phyloP scores from a whole-genome alignment of 2,888 invertebrate species.

The Andrena marginata region DNA sequence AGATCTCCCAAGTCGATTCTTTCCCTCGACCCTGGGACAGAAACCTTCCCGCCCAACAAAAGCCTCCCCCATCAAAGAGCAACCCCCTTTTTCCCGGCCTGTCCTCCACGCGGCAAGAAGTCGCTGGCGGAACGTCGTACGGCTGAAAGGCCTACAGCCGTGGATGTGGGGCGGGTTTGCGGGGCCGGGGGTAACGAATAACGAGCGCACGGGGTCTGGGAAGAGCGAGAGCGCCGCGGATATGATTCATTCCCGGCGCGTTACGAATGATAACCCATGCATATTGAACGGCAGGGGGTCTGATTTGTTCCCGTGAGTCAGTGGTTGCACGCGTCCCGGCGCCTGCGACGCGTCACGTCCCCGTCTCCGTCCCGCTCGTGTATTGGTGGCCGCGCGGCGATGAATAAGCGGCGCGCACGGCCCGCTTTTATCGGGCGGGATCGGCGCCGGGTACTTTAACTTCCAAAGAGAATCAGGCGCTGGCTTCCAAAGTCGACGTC shows the following conservation, averaged over 20 bases:
- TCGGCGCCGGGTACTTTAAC: constrained; percentile 48
- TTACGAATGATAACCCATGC: constrained; percentile 79
- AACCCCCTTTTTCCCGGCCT: background rate
- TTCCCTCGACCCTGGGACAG: constrained; percentile 1
- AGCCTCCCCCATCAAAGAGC: background rate
- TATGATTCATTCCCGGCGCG: constrained; percentile 77
- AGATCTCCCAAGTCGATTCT: constrained; percentile 2
- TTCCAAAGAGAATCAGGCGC: constrained; percentile 58
- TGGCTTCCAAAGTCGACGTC: constrained; percentile 43
- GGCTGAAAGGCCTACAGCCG: background rate
- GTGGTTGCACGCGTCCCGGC: constrained; percentile 55
- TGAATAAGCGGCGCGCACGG: constrained; percentile 46
- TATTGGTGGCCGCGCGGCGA: constrained; percentile 3
- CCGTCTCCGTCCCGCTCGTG: background rate
- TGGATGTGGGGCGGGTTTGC: constrained; percentile 27
- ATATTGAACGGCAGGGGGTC: constrained; percentile 77
- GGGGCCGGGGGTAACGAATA: constrained; percentile 19
- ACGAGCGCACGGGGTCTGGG: constrained; percentile 55
- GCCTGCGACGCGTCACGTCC: constrained; percentile 29
- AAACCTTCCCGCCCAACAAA: background rate
- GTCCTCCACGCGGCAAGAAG: constrained; percentile 23
- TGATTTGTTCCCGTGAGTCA: constrained; percentile 70
- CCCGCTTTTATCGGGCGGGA: constrained; percentile 47
- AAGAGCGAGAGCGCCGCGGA: constrained; percentile 44
- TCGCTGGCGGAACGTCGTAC: constrained; percentile 22